These are phyloP conservation scores for Helarctos malayanus DNA, from an alignment of 2,797 vertebrate species.

Conservation along the genomic window DNA sequence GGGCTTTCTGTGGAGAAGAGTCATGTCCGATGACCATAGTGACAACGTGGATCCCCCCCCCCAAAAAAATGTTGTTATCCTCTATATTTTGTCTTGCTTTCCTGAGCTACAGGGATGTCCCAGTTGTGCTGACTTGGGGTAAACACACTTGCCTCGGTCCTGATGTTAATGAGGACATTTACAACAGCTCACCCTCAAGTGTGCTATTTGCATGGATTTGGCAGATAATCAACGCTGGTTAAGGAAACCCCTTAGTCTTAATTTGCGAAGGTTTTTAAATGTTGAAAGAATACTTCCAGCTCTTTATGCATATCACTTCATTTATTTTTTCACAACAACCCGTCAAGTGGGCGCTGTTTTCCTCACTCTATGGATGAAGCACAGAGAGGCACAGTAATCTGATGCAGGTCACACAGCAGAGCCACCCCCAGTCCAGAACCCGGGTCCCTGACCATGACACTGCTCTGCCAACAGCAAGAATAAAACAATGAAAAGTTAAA, in stretches of 20 bases:
- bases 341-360: accelerated
- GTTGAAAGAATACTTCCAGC: accelerated
- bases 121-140: accelerated
- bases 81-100: background rate
- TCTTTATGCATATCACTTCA: accelerated
- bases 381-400: accelerated
- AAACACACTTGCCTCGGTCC: background rate
- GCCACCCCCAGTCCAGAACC: background rate
- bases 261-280: too few species aligned
- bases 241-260: background rate
- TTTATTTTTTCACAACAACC: background rate
- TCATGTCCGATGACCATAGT: accelerated
- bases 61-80: accelerated
- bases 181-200: accelerated
- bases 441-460: accelerated
- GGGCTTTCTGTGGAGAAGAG: background rate
- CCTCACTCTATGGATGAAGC: accelerated
- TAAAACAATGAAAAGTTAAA: too few species aligned
- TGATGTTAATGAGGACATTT: background rate
- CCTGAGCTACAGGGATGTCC: background rate
- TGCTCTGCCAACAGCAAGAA: background rate
- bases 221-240: accelerated
- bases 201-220: accelerated
- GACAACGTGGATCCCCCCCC: background rate
- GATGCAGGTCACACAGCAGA: accelerated